Evolutionary conservation across 1,140 invertebrate genomes (phyloP), one percentile per base, ranked within the genome.

Genomic region (Drosophila sulfurigaster): DNA sequence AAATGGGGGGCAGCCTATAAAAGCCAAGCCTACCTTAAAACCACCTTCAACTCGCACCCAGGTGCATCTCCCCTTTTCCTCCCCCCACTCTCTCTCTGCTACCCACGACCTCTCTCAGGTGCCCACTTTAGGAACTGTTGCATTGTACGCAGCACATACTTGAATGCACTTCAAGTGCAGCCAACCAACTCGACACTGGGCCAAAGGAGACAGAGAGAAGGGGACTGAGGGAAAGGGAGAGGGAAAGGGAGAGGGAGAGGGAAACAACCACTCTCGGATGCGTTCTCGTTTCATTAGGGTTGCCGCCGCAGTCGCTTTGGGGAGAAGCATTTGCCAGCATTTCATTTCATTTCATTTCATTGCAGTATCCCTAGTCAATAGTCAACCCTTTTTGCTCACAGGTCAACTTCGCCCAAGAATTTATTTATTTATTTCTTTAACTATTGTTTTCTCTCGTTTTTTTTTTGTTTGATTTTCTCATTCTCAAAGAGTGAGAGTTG

Each of bases 121-220:
- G 28, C 64, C 58, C 65, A 75, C 58, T 64, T 63, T 75, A 51
- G 20, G 35, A 69, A 75, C 59, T 64, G 67, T 75, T 71, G 59
- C 73, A 75, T 64, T 75, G 59, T 64, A 54, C 60, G 46, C 51
- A 75, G 41, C 32, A 66, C 69, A 88, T 77, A 82, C 73, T 78
- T 72, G 70, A 83, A 78, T 80, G 83, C 77, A 80, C 83, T 88
- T 72, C 38, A 67, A 80, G 75, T 78, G 73, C 83, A 88, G 67
- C 83, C 80, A 88, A 85, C 79, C 65, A 49, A 35, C 51, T 5
- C 28, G 13, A 25, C 10, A 30, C 32, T 30, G 25, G 79, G 28
- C 20, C 20, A 25, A 25, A 25, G 20, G 20, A 25, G 20, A 25
- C 20, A 25, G 20, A 25, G 20, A 25, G 20, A 25, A 25, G 20